Conservation (phyloP, 53 echinoderm and acorn worm species). For the Mesocentrotus franciscanus region DNA sequence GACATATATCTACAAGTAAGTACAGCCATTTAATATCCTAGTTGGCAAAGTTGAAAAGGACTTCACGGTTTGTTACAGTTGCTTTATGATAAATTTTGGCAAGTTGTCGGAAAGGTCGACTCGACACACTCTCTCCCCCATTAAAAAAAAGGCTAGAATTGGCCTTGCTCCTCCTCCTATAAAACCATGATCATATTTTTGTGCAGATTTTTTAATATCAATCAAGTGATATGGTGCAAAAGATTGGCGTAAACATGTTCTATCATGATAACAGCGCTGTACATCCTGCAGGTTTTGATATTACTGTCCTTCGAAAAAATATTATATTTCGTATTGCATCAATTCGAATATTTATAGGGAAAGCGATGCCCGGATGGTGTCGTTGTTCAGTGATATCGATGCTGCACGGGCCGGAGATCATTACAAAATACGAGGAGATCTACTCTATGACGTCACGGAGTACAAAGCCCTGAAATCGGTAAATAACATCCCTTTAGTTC, state of each 20-base stretch:
- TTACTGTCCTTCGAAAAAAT: background rate
- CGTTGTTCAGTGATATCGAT: constrained; percentile 86
- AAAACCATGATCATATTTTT: background rate
- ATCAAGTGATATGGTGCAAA: background rate
- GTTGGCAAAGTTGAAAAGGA: no score
- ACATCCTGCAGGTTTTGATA: background rate
- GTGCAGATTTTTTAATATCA: background rate
- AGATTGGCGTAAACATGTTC: no score
- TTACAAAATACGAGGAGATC: constrained; percentile 82
- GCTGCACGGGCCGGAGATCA: constrained; percentile 85
- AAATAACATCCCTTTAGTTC: background rate
- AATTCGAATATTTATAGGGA: constrained; percentile 67
- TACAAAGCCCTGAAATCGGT: constrained; percentile 67
- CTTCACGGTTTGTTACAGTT: no score
- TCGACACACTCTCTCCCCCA: background rate
- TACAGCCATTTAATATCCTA: background rate
- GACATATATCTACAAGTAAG: constrained; percentile 92
- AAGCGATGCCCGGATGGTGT: constrained; percentile 86
- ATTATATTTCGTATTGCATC: background rate
- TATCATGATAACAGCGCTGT: background rate
- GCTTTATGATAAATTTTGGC: no score
- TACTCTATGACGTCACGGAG: constrained; percentile 80
- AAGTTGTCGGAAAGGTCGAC: no score
- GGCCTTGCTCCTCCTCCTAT: background rate
- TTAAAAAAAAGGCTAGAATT: no score